A percentile compares a stretch with the other conserved stretches of the same genome.
Conservation (phyloP, 2,888 invertebrate genomes). For the Sinopyrophorus schimmeli region DNA sequence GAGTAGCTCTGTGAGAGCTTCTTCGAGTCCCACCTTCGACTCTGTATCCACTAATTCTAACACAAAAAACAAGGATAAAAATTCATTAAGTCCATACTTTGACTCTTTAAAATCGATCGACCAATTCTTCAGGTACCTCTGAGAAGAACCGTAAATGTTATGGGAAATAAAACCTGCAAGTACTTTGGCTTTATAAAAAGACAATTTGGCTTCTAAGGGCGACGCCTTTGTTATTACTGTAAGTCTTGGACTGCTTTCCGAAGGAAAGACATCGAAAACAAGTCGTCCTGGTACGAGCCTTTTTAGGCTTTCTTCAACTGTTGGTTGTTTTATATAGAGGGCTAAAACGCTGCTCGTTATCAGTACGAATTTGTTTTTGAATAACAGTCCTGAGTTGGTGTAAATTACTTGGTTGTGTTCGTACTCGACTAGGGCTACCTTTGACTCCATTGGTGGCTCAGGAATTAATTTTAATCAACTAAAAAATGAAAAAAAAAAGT, state of each 20-base stretch:
- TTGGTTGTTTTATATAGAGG: conserved; percentile 13
- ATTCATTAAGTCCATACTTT: neutral
- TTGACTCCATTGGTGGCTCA: too few relatives aligned
- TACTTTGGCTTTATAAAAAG: conserved; percentile 6
- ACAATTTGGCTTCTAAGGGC: neutral
- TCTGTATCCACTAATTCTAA: conserved; percentile 7
- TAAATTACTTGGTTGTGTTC: conserved; percentile 10
- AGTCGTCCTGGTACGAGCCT: conserved; percentile 12
- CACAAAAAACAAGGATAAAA: conserved; percentile 25
- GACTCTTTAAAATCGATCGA: conserved; percentile 14
- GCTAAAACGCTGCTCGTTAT: conserved; percentile 16
- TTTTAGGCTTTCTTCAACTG: neutral
- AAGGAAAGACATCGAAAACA: conserved; percentile 3
- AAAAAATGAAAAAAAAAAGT: too few relatives aligned
- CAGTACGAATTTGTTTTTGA: conserved; percentile 15
- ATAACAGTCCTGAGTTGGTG: conserved; percentile 20
- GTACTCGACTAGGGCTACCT: conserved; percentile 19
- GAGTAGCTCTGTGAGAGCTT: conserved; percentile 8
- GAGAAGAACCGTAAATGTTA: conserved; percentile 15
- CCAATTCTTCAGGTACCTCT: conserved; percentile 24
- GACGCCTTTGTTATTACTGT: conserved; percentile 4
- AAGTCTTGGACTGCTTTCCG: neutral
- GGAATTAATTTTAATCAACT: too few relatives aligned
- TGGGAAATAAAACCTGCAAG: conserved; percentile 16
- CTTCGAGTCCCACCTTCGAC: neutral